Conservation (phyloP, 2,888 invertebrate genomes). For the Chaitophorus viminalis region DNA sequence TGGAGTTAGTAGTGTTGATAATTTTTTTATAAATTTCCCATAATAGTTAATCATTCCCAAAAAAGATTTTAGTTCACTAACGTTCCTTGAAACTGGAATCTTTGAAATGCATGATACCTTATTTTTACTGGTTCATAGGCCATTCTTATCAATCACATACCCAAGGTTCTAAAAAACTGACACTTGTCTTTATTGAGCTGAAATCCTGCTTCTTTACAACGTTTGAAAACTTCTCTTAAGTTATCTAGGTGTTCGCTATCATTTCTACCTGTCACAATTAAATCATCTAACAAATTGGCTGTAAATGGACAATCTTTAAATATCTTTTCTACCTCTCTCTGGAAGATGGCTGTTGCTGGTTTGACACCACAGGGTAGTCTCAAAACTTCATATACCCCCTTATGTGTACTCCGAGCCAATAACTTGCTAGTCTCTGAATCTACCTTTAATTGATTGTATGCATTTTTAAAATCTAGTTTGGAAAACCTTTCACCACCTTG, state of each 20-base stretch:
- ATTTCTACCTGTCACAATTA: conserved; percentile 64
- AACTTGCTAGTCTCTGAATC: conserved; percentile 38
- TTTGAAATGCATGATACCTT: conserved; percentile 66
- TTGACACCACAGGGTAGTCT: conserved; percentile 38
- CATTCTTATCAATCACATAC: conserved; percentile 65
- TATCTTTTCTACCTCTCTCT: conserved; percentile 19
- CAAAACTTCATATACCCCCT: background rate
- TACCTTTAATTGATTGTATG: conserved; percentile 17
- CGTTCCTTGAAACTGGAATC: conserved; percentile 64
- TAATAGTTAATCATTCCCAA: conserved; percentile 67
- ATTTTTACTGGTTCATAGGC: conserved; percentile 65
- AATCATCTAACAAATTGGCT: conserved; percentile 60
- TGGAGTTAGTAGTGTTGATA: background rate
- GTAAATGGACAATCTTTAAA: background rate
- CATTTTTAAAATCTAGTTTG: conserved; percentile 48
- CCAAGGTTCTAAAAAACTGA: conserved; percentile 65
- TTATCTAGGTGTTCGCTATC: conserved; percentile 64
- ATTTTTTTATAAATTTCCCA: conserved; percentile 65
- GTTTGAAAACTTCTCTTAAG: conserved; percentile 64
- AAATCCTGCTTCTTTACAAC: conserved; percentile 64
- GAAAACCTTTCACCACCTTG: conserved; percentile 16
- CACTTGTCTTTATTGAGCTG: conserved; percentile 66
- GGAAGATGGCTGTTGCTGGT: conserved; percentile 45
- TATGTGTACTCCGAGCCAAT: conserved; percentile 36
- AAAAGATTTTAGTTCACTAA: conserved; percentile 65